These are phyloP conservation scores for Simalia tracyae DNA, from an alignment of 2,797 vertebrate genomes.

Conservation along the genomic window DNA sequence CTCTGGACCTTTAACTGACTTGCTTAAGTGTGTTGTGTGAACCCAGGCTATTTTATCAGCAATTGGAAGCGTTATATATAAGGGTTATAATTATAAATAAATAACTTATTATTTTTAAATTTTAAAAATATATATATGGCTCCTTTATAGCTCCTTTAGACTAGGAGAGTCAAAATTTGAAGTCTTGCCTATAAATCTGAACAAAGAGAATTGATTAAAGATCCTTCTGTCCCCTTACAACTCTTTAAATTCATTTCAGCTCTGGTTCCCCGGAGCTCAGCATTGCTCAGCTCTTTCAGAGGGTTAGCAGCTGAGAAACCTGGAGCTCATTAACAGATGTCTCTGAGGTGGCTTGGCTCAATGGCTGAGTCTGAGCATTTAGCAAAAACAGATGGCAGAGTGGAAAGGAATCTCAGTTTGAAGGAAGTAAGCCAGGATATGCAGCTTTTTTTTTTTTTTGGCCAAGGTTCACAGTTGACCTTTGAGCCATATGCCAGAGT, in stretches of 20 bases:
- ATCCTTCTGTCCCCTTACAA: neutral
- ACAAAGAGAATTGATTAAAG: neutral
- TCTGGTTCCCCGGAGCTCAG: neutral
- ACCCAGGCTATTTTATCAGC: neutral
- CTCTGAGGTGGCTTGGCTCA: conserved; percentile 32
- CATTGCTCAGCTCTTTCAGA: neutral
- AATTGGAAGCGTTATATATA: neutral
- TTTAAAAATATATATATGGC: no score
- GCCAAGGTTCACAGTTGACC: neutral
- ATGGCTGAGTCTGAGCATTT: fast-evolving
- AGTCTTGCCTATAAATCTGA: neutral
- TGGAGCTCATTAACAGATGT: neutral
- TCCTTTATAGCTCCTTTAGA: neutral
- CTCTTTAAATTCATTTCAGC: neutral
- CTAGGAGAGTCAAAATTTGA: neutral
- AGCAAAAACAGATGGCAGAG: neutral
- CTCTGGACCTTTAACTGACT: neutral
- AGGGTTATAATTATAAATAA: neutral
- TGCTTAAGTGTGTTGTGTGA: neutral
- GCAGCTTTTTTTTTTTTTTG: neutral
- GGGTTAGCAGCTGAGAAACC: neutral
- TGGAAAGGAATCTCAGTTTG: neutral
- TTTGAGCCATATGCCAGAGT: neutral
- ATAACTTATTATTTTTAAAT: no score
- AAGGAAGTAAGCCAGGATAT: neutral